Evolutionary conservation across 2,113 vertebrate species (phyloP).

Genomic region (Gopherus flavomarginatus): DNA sequence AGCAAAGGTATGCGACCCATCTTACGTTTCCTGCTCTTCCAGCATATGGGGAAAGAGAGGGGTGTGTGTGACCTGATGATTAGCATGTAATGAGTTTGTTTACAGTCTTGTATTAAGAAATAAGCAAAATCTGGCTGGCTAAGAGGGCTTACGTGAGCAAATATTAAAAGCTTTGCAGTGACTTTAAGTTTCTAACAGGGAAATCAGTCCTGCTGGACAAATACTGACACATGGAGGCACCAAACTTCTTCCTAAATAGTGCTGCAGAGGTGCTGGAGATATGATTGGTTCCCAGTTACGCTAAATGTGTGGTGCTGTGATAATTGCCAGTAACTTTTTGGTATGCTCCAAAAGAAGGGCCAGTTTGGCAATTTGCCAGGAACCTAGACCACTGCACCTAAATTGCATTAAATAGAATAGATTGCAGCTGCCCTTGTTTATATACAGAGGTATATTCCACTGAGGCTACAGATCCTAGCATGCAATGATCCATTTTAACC

Average conservation of each 20-base stretch:
- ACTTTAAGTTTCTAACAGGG: constrained; percentile 48
- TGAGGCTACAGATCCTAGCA: background rate
- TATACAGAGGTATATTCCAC: background rate
- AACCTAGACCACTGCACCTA: background rate
- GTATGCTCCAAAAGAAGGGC: fast-evolving
- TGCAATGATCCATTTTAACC: constrained; percentile 39
- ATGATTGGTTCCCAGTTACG: too few species aligned
- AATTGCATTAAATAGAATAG: background rate
- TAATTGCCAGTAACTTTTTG: fast-evolving
- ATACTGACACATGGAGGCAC: constrained; percentile 1
- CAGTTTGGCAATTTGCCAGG: background rate
- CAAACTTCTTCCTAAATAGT: fast-evolving
- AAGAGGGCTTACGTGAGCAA: constrained; percentile 48
- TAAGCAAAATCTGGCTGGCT: constrained; percentile 40
- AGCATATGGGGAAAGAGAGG: constrained; percentile 14
- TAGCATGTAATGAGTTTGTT: constrained; percentile 55
- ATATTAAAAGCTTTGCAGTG: constrained; percentile 20
- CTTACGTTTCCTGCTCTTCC: background rate
- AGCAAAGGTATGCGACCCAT: constrained; percentile 87
- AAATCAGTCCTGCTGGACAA: constrained; percentile 23
- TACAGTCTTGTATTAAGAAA: constrained; percentile 18
- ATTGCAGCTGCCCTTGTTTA: constrained; percentile 9
- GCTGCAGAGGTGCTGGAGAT: background rate
- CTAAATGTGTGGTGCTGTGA: background rate
- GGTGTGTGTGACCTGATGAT: constrained; percentile 35